A percentile compares a stretch with the other conserved stretches of the same genome.
Conservation (phyloP, 2,797 vertebrate genomes). For the Pseudochaenichthys georgianus region DNA sequence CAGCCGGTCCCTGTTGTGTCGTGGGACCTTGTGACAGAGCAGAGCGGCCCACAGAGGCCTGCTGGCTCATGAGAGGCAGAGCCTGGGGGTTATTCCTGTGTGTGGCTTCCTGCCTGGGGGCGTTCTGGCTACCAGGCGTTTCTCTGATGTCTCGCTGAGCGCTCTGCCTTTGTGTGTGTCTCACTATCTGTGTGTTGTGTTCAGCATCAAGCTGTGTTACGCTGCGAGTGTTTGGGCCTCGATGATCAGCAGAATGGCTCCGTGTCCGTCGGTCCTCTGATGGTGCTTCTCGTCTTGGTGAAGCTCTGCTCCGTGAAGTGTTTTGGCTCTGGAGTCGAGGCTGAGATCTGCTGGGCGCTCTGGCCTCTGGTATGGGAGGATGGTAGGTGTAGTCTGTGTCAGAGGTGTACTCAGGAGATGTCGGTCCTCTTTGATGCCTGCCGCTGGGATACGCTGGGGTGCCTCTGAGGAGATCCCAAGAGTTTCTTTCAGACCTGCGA, state of each 20-base stretch:
- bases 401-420: conserved; percentile 34
- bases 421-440: conserved; percentile 18
- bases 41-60: conserved; percentile 40
- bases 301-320: conserved; percentile 23
- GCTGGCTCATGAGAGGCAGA: conserved; percentile 56
- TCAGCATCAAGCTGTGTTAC: conserved; percentile 45
- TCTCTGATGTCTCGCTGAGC: conserved; percentile 62
- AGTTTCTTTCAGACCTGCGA: conserved; percentile 35
- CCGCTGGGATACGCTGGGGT: conserved; percentile 81
- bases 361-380: conserved; percentile 30
- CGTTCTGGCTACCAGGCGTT: conserved; percentile 39
- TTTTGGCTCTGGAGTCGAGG: conserved; percentile 29
- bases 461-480: conserved; percentile 78
- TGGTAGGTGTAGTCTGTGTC: conserved; percentile 63
- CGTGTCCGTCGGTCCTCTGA: conserved; percentile 25
- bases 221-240: conserved; percentile 17
- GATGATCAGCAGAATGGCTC: conserved; percentile 47
- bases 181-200: conserved; percentile 48
- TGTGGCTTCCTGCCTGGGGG: conserved; percentile 67
- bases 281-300: conserved; percentile 33
- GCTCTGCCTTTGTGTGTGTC: conserved; percentile 50
- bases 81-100: conserved; percentile 66
- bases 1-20: conserved; percentile 46
- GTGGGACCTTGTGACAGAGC: conserved; percentile 47
- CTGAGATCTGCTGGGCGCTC: conserved; percentile 31